These are phyloP conservation scores for Dryobota labecula DNA, from an alignment of 2,888 invertebrate genomes.

Conservation along the genomic window DNA sequence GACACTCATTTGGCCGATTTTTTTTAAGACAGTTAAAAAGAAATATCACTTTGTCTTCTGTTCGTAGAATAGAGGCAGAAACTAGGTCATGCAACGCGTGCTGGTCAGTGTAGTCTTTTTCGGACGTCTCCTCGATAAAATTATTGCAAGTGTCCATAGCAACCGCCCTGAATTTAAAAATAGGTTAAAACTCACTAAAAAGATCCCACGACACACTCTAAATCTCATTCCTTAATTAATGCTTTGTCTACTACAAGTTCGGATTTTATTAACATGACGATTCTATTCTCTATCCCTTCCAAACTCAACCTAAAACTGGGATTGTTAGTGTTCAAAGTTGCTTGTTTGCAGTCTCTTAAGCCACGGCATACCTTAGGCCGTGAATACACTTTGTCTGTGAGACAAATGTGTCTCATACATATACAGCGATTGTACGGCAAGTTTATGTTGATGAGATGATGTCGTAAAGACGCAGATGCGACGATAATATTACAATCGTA, in stretches of 20 bases:
- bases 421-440: slow-evolving; percentile 69
- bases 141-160: neutral
- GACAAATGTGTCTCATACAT: slow-evolving; percentile 81
- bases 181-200: slow-evolving; percentile 62
- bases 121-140: neutral
- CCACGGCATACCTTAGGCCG: slow-evolving; percentile 73
- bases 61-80: too few relatives aligned
- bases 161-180: slow-evolving; percentile 45
- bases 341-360: slow-evolving; percentile 24
- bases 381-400: slow-evolving; percentile 79
- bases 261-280: slow-evolving; percentile 77
- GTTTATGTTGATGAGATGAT: slow-evolving; percentile 69
- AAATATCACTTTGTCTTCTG: too few relatives aligned
- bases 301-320: slow-evolving; percentile 42
- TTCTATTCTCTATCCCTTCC: slow-evolving; percentile 10
- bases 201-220: slow-evolving; percentile 62
- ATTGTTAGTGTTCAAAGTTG: slow-evolving; percentile 45
- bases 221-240: slow-evolving; percentile 80
- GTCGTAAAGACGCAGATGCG: slow-evolving; percentile 64
- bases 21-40: neutral
- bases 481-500: slow-evolving; percentile 56
- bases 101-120: neutral
- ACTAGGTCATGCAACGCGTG: too few relatives aligned
- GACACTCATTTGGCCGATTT: too few relatives aligned
- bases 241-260: slow-evolving; percentile 72